Conservation (phyloP, 2,797 vertebrate genomes). For the Eupleurogrammus muticus region DNA sequence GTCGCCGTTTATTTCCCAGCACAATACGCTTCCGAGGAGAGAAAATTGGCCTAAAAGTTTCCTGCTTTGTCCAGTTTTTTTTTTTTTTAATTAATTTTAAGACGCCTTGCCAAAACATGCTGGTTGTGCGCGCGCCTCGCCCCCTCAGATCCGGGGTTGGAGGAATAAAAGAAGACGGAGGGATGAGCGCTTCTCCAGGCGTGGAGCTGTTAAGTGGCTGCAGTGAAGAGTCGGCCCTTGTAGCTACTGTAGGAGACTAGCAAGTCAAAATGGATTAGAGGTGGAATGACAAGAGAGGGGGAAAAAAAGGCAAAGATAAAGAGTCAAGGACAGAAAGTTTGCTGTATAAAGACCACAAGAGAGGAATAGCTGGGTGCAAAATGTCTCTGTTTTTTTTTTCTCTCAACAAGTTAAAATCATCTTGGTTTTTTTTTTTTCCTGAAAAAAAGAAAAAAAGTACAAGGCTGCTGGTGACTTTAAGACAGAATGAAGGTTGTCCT, state of each 20-base stretch:
- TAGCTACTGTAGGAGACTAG: slow-evolving; percentile 49
- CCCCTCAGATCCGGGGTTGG: background rate
- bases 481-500: slow-evolving; percentile 78
- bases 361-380: slow-evolving; percentile 61
- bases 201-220: slow-evolving; percentile 27
- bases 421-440: slow-evolving; percentile 62
- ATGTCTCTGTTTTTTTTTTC: slow-evolving; percentile 45
- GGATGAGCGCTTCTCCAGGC: background rate
- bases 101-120: background rate
- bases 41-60: background rate
- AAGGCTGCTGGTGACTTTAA: slow-evolving; percentile 88
- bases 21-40: too few relatives aligned
- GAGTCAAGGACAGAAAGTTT: slow-evolving; percentile 32
- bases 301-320: slow-evolving; percentile 60
- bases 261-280: slow-evolving; percentile 56
- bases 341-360: slow-evolving; percentile 49
- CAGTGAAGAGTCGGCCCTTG: slow-evolving; percentile 45
- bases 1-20: too few relatives aligned
- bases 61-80: too few relatives aligned
- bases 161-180: background rate
- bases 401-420: slow-evolving; percentile 58
- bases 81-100: background rate
- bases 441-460: slow-evolving; percentile 52
- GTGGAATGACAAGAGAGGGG: slow-evolving; percentile 67
- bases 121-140: background rate